phyloP scores from a whole-genome alignment of 2,113 vertebrate genomes.

The Macquaria ambigua region DNA sequence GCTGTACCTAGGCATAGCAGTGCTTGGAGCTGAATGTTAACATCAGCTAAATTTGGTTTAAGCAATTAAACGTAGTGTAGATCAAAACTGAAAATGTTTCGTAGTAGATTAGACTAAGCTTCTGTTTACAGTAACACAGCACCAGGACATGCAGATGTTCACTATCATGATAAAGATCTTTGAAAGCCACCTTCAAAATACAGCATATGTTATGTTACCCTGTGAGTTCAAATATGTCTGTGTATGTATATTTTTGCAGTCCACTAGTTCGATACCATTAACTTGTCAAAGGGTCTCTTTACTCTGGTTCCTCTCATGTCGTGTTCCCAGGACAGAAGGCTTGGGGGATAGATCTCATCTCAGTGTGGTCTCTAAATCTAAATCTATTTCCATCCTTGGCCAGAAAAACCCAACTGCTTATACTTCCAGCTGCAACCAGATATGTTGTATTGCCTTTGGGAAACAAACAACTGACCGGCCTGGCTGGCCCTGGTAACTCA shows the following conservation, averaged over 20 bases:
- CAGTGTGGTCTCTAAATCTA: conserved; percentile 60
- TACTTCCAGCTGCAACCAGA: conserved; percentile 71
- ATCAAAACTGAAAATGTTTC: not conserved
- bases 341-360: conserved; percentile 36
- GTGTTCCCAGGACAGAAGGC: conserved; percentile 43
- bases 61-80: not conserved
- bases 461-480: conserved; percentile 72
- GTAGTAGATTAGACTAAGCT: not conserved
- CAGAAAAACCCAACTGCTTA: conserved; percentile 61
- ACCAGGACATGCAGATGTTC: not conserved
- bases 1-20: not conserved
- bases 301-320: conserved; percentile 29
- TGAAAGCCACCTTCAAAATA: not conserved
- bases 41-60: not conserved
- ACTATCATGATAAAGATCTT: conserved; percentile 2
- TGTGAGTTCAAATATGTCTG: not conserved
- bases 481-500: conserved; percentile 54
- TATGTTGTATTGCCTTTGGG: conserved; percentile 69
- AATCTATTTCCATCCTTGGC: conserved; percentile 61
- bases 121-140: not conserved
- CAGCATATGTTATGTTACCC: not conserved
- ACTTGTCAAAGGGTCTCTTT: conserved; percentile 26
- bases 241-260: not conserved
- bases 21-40: not conserved
- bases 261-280: conserved; percentile 22